These are phyloP conservation scores for Perithous albicinctus DNA, from an alignment of 2,888 invertebrate genomes.

Conservation along the genomic window DNA sequence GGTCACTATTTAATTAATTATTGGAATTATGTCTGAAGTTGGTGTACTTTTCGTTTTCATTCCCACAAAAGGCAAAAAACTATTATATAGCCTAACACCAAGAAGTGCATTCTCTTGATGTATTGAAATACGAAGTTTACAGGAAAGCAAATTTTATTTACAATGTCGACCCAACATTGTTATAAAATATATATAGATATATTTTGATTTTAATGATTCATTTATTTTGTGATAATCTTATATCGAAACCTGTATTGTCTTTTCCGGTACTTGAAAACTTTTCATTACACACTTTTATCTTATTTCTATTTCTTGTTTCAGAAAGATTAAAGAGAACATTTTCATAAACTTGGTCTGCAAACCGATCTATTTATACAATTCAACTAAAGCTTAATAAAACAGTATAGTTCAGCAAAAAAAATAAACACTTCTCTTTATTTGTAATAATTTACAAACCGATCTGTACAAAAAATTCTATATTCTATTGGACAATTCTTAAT, in stretches of 20 bases:
- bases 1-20: too few species aligned
- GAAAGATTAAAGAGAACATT: too few species aligned
- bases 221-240: too few species aligned
- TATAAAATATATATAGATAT: too few species aligned
- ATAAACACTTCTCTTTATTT: slow-evolving; percentile 38
- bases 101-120: not conserved
- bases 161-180: not conserved
- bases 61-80: not conserved
- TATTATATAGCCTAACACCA: not conserved
- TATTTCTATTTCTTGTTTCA: too few species aligned
- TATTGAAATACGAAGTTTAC: not conserved
- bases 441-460: slow-evolving; percentile 50
- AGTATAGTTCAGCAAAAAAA: not conserved
- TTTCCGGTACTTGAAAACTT: too few species aligned
- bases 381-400: not conserved
- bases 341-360: too few species aligned
- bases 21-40: not conserved
- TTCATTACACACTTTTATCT: too few species aligned
- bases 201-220: too few species aligned
- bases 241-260: too few species aligned
- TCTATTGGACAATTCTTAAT: not conserved
- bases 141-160: not conserved
- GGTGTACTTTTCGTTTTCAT: not conserved
- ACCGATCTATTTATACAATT: not conserved
- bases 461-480: slow-evolving; percentile 24